Conservation (phyloP, 1,140 invertebrate species). For the Eufriesea mexicana region DNA sequence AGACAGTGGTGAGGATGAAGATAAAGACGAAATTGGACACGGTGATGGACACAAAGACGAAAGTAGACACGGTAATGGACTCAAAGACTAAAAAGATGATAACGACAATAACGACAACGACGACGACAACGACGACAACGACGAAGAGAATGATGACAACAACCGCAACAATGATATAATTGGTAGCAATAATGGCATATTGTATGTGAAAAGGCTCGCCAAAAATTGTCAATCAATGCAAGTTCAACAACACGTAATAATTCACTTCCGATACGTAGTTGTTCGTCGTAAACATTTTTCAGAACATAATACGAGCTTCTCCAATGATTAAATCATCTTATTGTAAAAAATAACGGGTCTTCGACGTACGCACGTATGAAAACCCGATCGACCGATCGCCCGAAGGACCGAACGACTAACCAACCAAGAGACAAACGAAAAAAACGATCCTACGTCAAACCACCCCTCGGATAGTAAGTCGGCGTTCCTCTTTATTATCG, state of each 20-base stretch:
- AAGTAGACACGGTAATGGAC: no score
- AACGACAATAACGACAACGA: not conserved
- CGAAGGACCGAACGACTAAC: conserved; percentile 15
- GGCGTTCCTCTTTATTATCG: conserved; percentile 41
- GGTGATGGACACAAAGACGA: not conserved
- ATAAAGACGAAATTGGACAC: not conserved
- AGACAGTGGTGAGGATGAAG: not conserved
- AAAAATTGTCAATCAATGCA: not conserved
- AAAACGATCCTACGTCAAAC: conserved; percentile 21
- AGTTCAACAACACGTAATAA: not conserved
- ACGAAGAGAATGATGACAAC: not conserved
- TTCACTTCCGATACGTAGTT: conserved; percentile 39
- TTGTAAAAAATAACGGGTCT: not conserved
- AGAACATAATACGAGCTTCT: not conserved
- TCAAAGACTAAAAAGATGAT: not conserved
- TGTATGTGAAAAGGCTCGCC: not conserved
- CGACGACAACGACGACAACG: not conserved
- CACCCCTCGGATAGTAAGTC: conserved; percentile 13
- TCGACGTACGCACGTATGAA: conserved; percentile 11
- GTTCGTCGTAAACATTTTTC: conserved; percentile 18
- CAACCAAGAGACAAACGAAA: conserved; percentile 3
- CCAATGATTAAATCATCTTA: not conserved
- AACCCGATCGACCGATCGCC: conserved; percentile 12
- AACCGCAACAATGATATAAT: not conserved
- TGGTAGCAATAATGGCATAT: not conserved